Base-by-base conservation (phyloP, 2,113 vertebrate species). In the Zeus faber region DNA sequence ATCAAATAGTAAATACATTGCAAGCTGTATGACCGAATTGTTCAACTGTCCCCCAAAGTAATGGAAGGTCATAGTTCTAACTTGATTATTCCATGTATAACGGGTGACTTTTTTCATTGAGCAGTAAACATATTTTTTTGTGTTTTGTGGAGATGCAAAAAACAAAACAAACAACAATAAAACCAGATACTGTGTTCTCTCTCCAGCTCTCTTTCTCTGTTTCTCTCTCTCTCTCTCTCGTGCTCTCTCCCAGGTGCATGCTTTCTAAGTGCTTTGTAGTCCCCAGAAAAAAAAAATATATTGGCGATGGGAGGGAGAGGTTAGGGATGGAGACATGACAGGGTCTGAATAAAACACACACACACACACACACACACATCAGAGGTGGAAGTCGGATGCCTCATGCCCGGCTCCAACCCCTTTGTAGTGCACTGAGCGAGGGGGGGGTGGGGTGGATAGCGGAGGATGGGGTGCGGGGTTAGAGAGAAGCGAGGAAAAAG, bases 371-470 rank as follows among this genome's bases (percentile, higher is more conserved):
- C 54, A 67, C 21, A 58, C 56, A 74, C 83, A 80, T 83, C 77
- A 85, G 73, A 87, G 72, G 44, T 25, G 22, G 47, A 56, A 66
- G 76, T 66, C n/a, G n/a, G n/a, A n/a, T n/a, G n/a, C n/a, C n/a
- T n/a, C n/a, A n/a, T 72, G 80, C 62, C 67, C 11, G 13, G 58
- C 67, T 75, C 50, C 17, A 70, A 61, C 49, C 13, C 58, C 75
- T 91, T 88, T 89, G 81, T 89, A 83, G 83, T 89, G 81, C 75
- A 83, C 10, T n/a, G 33, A 35, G 33, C 7, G 10, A 80, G 85
- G 87, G 87, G n/a, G 82, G 68, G 31, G 57, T 64, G 72, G 65
- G 65, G 58, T 65, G 41, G 71, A 54, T 55, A 46, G 56, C 39
- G 54, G 64, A 29, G 61, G 17, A 41, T 41, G 47, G 29, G 51